phyloP scores from a whole-genome alignment of 2,888 invertebrate species.

The Cryptophagus acutangulus region DNA sequence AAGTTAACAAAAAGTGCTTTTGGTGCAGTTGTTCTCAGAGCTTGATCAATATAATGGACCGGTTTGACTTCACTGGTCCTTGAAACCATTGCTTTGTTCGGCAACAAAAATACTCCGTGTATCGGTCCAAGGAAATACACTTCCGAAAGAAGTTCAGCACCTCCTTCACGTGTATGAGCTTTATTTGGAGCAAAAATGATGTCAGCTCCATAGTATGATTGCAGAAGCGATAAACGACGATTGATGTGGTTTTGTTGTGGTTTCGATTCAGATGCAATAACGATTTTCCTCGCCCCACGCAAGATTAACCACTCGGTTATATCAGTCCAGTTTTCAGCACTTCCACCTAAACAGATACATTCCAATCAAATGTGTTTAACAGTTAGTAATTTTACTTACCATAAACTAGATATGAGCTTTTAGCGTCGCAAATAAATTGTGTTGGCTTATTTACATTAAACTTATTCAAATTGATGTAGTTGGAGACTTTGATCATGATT shows the following conservation, averaged over 20 bases:
- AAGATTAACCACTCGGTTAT: constrained; percentile 80
- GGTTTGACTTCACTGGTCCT: constrained; percentile 37
- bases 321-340: constrained; percentile 41
- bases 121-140: constrained; percentile 37
- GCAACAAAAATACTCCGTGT: constrained; percentile 39
- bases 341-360: constrained; percentile 34
- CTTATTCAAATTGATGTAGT: constrained; percentile 36
- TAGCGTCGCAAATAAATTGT: constrained; percentile 41
- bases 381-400: constrained; percentile 29
- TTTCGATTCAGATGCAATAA: constrained; percentile 73
- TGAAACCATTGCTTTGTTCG: constrained; percentile 27
- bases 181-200: constrained; percentile 37
- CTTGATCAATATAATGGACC: constrained; percentile 40
- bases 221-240: constrained; percentile 38
- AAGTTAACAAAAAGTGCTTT: constrained; percentile 43
- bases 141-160: constrained; percentile 33
- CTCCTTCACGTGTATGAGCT: constrained; percentile 35
- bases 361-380: background rate
- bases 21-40: constrained; percentile 40
- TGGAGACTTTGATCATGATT: constrained; percentile 38
- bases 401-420: constrained; percentile 41
- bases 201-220: constrained; percentile 38
- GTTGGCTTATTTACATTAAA: constrained; percentile 39
- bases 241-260: constrained; percentile 65
- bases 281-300: constrained; percentile 73